A percentile compares a stretch with the other conserved stretches of the same genome.
Conservation (phyloP, 2,888 invertebrate genomes). For the Trissolcus japonicus region DNA sequence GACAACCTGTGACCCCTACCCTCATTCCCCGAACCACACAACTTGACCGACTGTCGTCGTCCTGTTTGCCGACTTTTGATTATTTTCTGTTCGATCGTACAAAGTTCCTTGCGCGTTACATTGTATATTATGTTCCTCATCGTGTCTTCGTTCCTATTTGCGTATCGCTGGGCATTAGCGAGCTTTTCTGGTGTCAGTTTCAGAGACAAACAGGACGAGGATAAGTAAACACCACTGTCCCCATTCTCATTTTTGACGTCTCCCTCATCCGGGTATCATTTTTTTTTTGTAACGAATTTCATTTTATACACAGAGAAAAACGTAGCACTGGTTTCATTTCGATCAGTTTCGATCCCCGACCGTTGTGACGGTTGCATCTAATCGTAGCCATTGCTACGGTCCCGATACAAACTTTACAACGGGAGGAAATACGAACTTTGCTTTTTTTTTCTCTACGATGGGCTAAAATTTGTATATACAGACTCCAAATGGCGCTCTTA, state of each 20-base stretch:
- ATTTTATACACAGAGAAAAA: background rate
- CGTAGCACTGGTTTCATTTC: no score
- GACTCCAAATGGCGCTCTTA: constrained; percentile 39
- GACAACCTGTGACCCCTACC: constrained; percentile 2
- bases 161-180: constrained; percentile 62
- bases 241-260: background rate
- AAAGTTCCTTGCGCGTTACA: constrained; percentile 71
- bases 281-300: background rate
- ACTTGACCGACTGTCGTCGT: constrained; percentile 22
- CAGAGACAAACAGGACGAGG: constrained; percentile 50
- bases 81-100: constrained; percentile 58
- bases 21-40: background rate
- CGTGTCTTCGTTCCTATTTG: constrained; percentile 72
- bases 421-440: no score
- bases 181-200: constrained; percentile 45
- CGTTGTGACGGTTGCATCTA: no score
- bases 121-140: constrained; percentile 70
- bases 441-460: no score
- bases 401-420: no score
- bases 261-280: background rate
- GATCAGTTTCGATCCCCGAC: no score
- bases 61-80: constrained; percentile 50
- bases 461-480: constrained; percentile 34
- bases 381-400: no score
- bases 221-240: constrained; percentile 7